Evolutionary conservation across 2,888 invertebrate genomes (phyloP), one percentile per base, ranked within the genome.

Genomic region (Standfussiana lucernea): DNA sequence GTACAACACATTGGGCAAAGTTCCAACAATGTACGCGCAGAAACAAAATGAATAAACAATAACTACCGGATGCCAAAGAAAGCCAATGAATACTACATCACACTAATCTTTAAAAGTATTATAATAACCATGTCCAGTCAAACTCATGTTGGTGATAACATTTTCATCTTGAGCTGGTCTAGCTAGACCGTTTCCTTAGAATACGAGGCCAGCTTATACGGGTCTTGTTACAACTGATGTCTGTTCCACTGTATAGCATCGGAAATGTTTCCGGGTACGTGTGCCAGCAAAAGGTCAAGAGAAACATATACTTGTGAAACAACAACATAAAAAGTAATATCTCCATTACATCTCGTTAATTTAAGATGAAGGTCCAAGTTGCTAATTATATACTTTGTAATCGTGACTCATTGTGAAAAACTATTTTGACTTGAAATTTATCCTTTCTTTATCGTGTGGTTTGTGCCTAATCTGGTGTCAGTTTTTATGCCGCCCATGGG

Each of bases 271-370:
- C 72, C 85, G 35, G 65, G 15, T 69, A 0, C 37, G 59, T 56
- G 28, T 75, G 83, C 78, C 70, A 81, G 71, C 18, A 50, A 71
- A 81, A 82, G 42, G 50, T 75, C 82, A 84, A 83, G 77, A 53
- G 13, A 28, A 72, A 42, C 6, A 65, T 42, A 28, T 28, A 66
- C 4, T 68, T 59, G 24, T 50, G 21, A 50, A 37, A 64, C 4
- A 73, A 45, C 15, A 64, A 67, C 59, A 71, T 67, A 53, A 68
- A 75, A 71, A 73, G 45, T 42, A 62, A 42, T 35, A 69, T 62
- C 45, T 21, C 28, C n/a, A 65, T 59, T 68, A 62, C 21, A 13
- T 62, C 21, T 50, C 59, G 15, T 8, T 56, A 10, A 28, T 50
- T 37, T 53, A n/a, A 35, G 35, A 62, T 61, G 53, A 62, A 62